These are phyloP conservation scores for Bufo bufo DNA, from an alignment of 2,113 vertebrate species.

Conservation along the genomic window DNA sequence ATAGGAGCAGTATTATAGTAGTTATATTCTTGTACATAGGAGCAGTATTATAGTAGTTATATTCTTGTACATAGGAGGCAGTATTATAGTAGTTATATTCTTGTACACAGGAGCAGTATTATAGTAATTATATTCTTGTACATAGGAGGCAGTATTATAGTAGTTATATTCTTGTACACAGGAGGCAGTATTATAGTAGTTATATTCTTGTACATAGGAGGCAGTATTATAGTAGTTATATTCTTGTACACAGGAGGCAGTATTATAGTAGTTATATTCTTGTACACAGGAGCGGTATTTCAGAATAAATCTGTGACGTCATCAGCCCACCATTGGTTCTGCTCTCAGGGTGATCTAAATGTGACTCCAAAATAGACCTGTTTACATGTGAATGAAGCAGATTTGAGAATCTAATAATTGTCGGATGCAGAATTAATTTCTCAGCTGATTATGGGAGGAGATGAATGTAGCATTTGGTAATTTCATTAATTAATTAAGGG, in stretches of 20 bases:
- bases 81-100: constrained; percentile 13
- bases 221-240: too few relatives aligned
- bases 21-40: constrained; percentile 13
- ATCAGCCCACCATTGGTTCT: background rate
- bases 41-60: background rate
- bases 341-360: background rate
- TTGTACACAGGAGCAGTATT: background rate
- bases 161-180: background rate
- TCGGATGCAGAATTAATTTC: background rate
- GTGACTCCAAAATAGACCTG: background rate
- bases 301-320: background rate
- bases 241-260: too few relatives aligned
- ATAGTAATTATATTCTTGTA: constrained; percentile 15
- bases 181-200: too few relatives aligned
- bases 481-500: constrained; percentile 7
- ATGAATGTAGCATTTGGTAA: background rate
- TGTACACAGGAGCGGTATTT: too few relatives aligned
- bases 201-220: too few relatives aligned
- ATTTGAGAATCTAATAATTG: background rate
- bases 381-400: background rate
- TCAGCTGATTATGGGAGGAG: background rate
- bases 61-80: background rate
- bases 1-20: constrained; percentile 4
- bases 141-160: background rate
- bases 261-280: too few relatives aligned